Conservation (phyloP, 2,888 invertebrate species). For the Calliphora vomitoria region DNA sequence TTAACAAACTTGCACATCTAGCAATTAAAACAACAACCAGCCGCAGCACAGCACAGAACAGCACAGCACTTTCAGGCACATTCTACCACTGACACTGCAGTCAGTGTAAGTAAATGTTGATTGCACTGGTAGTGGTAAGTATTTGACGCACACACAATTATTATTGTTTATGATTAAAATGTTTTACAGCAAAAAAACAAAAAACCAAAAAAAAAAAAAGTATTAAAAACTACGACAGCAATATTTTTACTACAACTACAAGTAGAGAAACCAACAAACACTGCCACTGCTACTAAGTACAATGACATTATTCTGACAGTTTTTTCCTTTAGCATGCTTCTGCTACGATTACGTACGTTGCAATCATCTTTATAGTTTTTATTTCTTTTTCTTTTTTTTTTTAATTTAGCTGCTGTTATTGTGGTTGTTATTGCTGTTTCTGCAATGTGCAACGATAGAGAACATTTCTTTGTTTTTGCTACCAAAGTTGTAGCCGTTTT, state of each 20-base stretch:
- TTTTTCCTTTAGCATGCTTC: constrained; percentile 25
- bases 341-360: not conserved
- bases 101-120: no score
- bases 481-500: constrained; percentile 10
- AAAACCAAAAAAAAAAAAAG: not conserved
- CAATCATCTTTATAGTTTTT: constrained; percentile 27
- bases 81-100: not conserved
- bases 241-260: not conserved
- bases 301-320: constrained; percentile 75
- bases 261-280: not conserved
- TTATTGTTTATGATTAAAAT: constrained; percentile 51
- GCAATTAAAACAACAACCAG: not conserved
- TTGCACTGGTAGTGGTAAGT: not conserved
- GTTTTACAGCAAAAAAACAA: not conserved
- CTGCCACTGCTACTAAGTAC: constrained; percentile 69
- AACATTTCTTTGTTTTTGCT: constrained; percentile 23
- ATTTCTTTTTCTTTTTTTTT: constrained; percentile 13
- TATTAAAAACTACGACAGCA: constrained; percentile 5
- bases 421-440: not conserved
- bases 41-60: not conserved
- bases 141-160: constrained; percentile 38
- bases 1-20: constrained; percentile 27
- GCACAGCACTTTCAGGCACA: not conserved
- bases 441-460: constrained; percentile 27
- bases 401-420: not conserved